Conservation (phyloP, 2,888 invertebrate genomes). For the Phalera bucephala region DNA sequence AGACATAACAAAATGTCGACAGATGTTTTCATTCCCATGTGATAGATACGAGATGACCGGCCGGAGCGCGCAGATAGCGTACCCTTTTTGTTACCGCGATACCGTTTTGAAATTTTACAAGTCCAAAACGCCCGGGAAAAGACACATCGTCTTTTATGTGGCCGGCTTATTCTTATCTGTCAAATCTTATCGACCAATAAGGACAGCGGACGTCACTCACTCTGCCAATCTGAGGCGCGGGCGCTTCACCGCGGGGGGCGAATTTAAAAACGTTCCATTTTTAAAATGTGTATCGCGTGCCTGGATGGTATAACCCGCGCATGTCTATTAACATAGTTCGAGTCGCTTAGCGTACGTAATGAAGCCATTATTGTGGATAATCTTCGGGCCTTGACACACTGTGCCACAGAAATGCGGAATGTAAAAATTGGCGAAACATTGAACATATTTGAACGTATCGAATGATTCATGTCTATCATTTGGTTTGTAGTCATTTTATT, state of each 20-base stretch:
- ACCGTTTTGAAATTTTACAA: conserved; percentile 73
- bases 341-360: conserved; percentile 46
- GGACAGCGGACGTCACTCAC: conserved; percentile 80
- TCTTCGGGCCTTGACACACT: conserved; percentile 30
- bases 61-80: conserved; percentile 45
- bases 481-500: neutral
- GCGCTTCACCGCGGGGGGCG: conserved; percentile 72
- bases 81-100: conserved; percentile 62
- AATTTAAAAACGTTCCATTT: conserved; percentile 67
- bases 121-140: conserved; percentile 61
- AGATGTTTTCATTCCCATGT: conserved; percentile 77
- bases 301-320: conserved; percentile 59
- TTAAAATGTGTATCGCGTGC: conserved; percentile 69
- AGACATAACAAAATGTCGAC: conserved; percentile 66
- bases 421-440: conserved; percentile 13
- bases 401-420: conserved; percentile 15
- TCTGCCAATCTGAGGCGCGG: conserved; percentile 74
- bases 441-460: neutral
- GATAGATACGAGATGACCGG: conserved; percentile 60
- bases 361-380: conserved; percentile 54
- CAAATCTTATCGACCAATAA: conserved; percentile 81
- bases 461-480: conserved; percentile 3
- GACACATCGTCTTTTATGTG: conserved; percentile 75
- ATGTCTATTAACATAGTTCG: conserved; percentile 59
- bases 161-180: conserved; percentile 72